Conservation (phyloP, 2,797 vertebrate species). For the Sebastes oblongus region DNA sequence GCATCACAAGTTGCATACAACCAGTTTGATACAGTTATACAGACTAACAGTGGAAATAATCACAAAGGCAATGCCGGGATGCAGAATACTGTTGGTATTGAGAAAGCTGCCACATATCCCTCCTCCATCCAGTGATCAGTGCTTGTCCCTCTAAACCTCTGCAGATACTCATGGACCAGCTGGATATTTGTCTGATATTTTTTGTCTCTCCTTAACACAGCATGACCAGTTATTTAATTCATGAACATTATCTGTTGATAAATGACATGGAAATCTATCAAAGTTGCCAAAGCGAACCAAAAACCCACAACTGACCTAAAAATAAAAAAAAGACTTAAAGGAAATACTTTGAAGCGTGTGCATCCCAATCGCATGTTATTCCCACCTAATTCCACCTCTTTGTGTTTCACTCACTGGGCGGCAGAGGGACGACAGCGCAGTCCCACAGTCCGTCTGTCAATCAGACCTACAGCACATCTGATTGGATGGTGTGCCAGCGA, state of each 20-base stretch:
- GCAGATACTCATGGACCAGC: background rate
- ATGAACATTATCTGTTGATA: background rate
- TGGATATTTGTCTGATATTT: background rate
- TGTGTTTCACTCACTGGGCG: background rate
- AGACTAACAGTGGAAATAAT: slow-evolving; percentile 35
- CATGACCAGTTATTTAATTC: background rate
- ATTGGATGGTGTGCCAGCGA: slow-evolving; percentile 81
- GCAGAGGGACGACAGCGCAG: background rate
- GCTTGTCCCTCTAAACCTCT: background rate
- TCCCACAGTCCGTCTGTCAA: background rate
- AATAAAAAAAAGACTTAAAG: background rate
- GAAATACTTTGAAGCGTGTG: background rate
- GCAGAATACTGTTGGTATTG: slow-evolving; percentile 5
- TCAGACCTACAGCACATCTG: slow-evolving; percentile 44
- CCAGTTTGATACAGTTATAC: slow-evolving; percentile 20
- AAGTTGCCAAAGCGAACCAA: background rate
- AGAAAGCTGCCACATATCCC: background rate
- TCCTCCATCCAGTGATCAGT: background rate
- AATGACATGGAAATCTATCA: background rate
- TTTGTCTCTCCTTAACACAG: background rate
- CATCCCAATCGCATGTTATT: background rate
- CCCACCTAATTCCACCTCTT: background rate
- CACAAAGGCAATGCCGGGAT: slow-evolving; percentile 10
- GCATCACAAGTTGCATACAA: slow-evolving; percentile 13
- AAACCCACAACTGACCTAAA: background rate